These are phyloP conservation scores for Acanthosoma haemorrhoidale DNA, from an alignment of 2,888 invertebrate species.

Conservation along the genomic window DNA sequence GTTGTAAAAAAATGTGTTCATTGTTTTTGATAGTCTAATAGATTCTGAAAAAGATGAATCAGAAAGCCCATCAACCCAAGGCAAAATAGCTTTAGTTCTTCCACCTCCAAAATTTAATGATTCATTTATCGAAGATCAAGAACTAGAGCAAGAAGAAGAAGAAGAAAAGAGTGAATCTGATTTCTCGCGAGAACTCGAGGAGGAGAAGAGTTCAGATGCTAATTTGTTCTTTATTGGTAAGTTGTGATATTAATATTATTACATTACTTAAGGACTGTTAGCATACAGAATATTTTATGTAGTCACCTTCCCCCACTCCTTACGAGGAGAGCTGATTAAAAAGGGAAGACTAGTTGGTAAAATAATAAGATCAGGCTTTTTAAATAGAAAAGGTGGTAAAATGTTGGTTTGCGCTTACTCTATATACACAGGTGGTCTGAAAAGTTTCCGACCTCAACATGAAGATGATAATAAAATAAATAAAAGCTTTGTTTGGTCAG, in stretches of 20 bases:
- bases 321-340: too few species aligned
- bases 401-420: too few species aligned
- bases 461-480: too few species aligned
- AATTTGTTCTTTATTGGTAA: conserved; percentile 24
- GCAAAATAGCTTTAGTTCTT: conserved; percentile 1
- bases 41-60: conserved; percentile 17
- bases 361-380: too few species aligned
- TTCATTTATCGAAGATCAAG: neutral
- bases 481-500: too few species aligned
- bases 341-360: too few species aligned
- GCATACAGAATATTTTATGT: too few species aligned
- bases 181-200: neutral
- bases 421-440: too few species aligned
- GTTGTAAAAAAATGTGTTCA: neutral
- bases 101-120: conserved; percentile 28
- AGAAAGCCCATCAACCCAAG: conserved; percentile 1
- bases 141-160: neutral
- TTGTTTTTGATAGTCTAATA: neutral
- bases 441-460: too few species aligned
- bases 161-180: neutral
- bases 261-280: neutral
- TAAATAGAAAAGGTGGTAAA: too few species aligned
- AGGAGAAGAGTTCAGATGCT: neutral
- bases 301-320: too few species aligned
- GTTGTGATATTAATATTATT: neutral